These are phyloP conservation scores for Craseonycteris thonglongyai DNA, from an alignment of 2,113 vertebrate genomes.

Conservation along the genomic window DNA sequence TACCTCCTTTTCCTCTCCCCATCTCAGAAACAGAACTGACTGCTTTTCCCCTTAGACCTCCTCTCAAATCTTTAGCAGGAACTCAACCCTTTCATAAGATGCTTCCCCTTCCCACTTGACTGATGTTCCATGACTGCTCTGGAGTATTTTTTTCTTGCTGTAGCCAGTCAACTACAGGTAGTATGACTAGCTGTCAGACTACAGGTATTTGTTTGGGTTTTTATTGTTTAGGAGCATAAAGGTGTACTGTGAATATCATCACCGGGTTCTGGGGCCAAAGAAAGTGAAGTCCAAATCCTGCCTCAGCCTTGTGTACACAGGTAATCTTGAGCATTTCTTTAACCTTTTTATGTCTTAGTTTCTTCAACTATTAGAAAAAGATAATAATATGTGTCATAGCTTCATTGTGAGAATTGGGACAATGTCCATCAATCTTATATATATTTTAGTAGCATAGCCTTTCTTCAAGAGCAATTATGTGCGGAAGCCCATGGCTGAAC, in stretches of 20 bases:
- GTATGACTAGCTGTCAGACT: neutral
- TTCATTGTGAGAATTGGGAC: neutral
- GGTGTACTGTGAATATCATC: neutral
- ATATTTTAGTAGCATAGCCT: neutral
- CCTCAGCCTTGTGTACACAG: neutral
- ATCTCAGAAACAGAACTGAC: neutral
- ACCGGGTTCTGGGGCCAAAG: neutral
- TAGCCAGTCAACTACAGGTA: neutral
- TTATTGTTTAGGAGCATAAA: neutral
- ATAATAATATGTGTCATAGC: neutral
- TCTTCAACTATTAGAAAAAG: neutral
- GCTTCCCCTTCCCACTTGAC: neutral
- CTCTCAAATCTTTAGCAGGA: neutral
- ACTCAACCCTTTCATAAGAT: neutral
- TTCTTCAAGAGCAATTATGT: neutral
- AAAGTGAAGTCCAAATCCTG: neutral
- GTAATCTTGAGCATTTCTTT: neutral
- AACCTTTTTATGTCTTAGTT: neutral
- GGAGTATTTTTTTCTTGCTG: neutral
- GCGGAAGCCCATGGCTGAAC: neutral
- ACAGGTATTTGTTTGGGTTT: neutral
- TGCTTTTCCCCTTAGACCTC: neutral
- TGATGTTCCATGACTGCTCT: neutral
- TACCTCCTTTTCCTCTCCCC: neutral
- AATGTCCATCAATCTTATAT: neutral